These are phyloP conservation scores for Trichosurus vulpecula DNA, from an alignment of 2,797 vertebrate species.

Conservation along the genomic window DNA sequence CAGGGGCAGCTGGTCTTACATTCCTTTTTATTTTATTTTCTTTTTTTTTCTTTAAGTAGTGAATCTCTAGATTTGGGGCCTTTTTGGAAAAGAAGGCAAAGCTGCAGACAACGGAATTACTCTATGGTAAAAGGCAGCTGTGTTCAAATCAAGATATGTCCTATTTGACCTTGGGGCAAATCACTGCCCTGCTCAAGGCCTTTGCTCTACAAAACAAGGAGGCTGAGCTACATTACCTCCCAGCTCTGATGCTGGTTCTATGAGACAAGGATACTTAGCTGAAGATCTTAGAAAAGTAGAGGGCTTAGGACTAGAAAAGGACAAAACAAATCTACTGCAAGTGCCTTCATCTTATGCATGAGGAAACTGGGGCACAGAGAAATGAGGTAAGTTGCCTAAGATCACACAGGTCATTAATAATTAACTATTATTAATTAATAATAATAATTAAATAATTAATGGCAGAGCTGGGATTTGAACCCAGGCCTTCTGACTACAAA, in stretches of 20 bases:
- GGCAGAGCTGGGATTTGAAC: background rate
- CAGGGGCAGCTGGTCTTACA: background rate
- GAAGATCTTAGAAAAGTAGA: background rate
- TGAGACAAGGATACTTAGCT: background rate
- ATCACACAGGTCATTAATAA: background rate
- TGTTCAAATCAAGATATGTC: background rate
- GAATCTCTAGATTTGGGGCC: background rate
- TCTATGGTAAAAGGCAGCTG: background rate
- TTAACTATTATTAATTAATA: no score
- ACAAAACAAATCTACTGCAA: background rate
- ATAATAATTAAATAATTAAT: no score
- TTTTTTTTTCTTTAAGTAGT: background rate
- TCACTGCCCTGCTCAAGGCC: background rate
- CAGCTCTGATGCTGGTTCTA: background rate
- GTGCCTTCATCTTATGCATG: background rate
- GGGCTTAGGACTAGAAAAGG: background rate
- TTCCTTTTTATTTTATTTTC: background rate
- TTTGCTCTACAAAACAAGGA: background rate
- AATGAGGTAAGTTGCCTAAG: background rate
- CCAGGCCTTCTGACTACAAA: background rate
- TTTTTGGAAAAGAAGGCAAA: background rate
- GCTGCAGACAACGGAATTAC: background rate
- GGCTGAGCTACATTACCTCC: background rate
- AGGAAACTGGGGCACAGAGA: background rate
- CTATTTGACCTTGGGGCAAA: background rate